Percentiles rank a stretch among this genome's conserved stretches.
Evolutionary conservation across 1,140 invertebrate genomes (phyloP).

Genomic region (Drosophila mojavensis): DNA sequence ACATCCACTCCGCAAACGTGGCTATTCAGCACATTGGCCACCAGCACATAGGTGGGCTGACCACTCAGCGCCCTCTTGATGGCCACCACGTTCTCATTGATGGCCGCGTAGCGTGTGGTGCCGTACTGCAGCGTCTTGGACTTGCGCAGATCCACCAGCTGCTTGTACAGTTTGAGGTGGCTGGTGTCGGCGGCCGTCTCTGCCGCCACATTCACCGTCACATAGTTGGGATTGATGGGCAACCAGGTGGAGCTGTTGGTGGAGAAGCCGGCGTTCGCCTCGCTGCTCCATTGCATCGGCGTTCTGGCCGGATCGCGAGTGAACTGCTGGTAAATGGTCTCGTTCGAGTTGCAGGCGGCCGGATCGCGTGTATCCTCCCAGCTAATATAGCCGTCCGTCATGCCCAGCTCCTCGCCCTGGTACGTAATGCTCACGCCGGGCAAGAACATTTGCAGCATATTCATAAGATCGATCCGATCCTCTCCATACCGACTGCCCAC

Average conservation of each 20-base stretch:
- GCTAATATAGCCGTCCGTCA: slow-evolving; percentile 88
- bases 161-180: slow-evolving; percentile 79
- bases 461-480: slow-evolving; percentile 87
- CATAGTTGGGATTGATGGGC: slow-evolving; percentile 87
- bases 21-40: slow-evolving; percentile 61
- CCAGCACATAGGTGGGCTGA: slow-evolving; percentile 51
- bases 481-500: slow-evolving; percentile 86
- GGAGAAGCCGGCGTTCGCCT: slow-evolving; percentile 85
- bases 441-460: slow-evolving; percentile 88
- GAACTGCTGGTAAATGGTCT: slow-evolving; percentile 82
- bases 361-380: slow-evolving; percentile 85
- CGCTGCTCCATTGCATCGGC: slow-evolving; percentile 91
- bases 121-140: slow-evolving; percentile 83
- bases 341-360: slow-evolving; percentile 85
- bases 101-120: slow-evolving; percentile 54
- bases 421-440: slow-evolving; percentile 91
- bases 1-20: slow-evolving; percentile 52
- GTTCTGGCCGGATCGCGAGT: slow-evolving; percentile 89
- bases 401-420: slow-evolving; percentile 88
- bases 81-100: slow-evolving; percentile 67
- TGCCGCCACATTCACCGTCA: slow-evolving; percentile 84
- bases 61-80: slow-evolving; percentile 57
- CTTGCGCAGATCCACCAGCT: slow-evolving; percentile 61
- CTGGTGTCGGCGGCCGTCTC: slow-evolving; percentile 50
- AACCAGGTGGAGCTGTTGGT: slow-evolving; percentile 86